Evolutionary conservation across 2,113 vertebrate species (phyloP).

Genomic region (Sclerurus mexicanus): DNA sequence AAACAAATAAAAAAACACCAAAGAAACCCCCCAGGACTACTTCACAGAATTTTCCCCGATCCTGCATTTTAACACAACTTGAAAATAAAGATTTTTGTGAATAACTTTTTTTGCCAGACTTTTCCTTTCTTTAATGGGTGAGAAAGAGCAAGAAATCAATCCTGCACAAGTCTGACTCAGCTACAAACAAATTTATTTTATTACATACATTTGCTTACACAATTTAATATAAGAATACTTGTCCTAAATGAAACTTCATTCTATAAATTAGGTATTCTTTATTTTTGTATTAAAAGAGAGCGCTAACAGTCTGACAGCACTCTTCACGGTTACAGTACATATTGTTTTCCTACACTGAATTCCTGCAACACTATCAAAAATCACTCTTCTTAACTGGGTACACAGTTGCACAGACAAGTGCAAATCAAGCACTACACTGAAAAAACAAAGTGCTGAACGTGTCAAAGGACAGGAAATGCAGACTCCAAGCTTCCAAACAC

Average conservation of each 20-base stretch:
- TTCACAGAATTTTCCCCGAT: not conserved
- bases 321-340: not conserved
- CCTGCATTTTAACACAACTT: not conserved
- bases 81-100: not conserved
- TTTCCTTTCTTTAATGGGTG: not conserved
- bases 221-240: not conserved
- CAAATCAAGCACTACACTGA: not conserved
- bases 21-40: fast-evolving
- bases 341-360: not conserved
- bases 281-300: not conserved
- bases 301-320: not conserved
- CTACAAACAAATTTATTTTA: not conserved
- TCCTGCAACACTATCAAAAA: not conserved
- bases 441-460: not conserved
- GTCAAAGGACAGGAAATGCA: not conserved
- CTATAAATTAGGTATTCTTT: not conserved
- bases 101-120: not conserved
- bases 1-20: no score
- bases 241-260: not conserved
- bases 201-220: not conserved
- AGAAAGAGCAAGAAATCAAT: not conserved
- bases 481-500: not conserved
- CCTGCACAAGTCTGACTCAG: not conserved
- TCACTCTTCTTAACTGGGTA: not conserved
- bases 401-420: not conserved